These are phyloP conservation scores for Tachystola acroxantha DNA, from an alignment of 2,888 invertebrate species.

Conservation along the genomic window DNA sequence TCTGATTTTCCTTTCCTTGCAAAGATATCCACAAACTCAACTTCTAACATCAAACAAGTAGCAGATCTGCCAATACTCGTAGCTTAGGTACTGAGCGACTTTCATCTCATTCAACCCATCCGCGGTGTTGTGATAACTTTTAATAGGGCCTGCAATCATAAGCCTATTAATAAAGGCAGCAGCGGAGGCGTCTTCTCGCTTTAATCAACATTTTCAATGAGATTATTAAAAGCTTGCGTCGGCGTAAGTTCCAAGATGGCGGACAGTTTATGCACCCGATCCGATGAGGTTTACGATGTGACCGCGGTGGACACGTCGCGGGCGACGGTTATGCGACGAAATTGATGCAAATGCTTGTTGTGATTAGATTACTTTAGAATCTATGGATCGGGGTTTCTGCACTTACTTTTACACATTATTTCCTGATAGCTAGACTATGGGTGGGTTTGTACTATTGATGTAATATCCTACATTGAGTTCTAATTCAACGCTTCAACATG, in stretches of 20 bases:
- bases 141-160: slow-evolving; percentile 57
- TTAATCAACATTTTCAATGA: slow-evolving; percentile 64
- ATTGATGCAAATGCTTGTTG: slow-evolving; percentile 16
- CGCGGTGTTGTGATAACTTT: slow-evolving; percentile 48
- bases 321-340: slow-evolving; percentile 23
- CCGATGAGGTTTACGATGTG: slow-evolving; percentile 37
- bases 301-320: slow-evolving; percentile 15
- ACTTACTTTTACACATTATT: too few relatives aligned
- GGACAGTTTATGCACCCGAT: slow-evolving; percentile 21
- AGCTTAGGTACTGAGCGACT: slow-evolving; percentile 27
- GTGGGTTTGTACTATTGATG: too few relatives aligned
- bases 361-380: too few relatives aligned
- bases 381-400: too few relatives aligned
- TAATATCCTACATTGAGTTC: too few relatives aligned
- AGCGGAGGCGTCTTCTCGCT: slow-evolving; percentile 47
- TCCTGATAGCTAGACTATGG: too few relatives aligned
- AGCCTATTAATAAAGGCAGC: slow-evolving; percentile 53
- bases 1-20: too few relatives aligned
- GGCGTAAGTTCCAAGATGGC: slow-evolving; percentile 32
- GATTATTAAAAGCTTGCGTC: slow-evolving; percentile 40
- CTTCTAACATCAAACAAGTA: too few relatives aligned
- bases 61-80: slow-evolving; percentile 26
- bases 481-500: too few relatives aligned
- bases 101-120: slow-evolving; percentile 38
- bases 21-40: too few relatives aligned